Evolutionary conservation across 2,797 vertebrate species (phyloP).

Genomic region (Graptemys geographica): DNA sequence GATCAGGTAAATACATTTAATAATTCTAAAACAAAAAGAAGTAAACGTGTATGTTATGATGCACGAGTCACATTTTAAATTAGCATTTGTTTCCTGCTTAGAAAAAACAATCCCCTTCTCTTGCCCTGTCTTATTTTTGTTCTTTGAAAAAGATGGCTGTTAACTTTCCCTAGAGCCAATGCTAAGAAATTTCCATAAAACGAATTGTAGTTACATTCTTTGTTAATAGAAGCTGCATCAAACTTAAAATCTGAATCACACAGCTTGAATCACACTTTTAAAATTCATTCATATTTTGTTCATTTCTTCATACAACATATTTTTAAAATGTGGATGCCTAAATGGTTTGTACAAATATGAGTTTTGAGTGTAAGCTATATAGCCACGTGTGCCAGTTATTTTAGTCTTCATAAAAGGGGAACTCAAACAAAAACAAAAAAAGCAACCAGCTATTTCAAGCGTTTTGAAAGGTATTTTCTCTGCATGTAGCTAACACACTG

Average conservation of each 20-base stretch:
- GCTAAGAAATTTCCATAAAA: neutral
- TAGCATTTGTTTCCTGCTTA: neutral
- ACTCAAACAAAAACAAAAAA: neutral
- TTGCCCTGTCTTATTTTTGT: neutral
- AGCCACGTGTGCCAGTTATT: neutral
- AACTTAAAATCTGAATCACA: neutral
- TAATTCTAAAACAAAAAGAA: neutral
- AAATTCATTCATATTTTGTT: neutral
- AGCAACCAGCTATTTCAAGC: neutral
- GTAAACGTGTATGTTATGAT: accelerated
- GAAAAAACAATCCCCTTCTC: neutral
- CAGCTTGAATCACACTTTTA: neutral
- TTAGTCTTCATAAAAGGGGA: neutral
- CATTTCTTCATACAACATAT: neutral
- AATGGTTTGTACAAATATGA: neutral
- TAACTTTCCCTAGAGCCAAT: neutral
- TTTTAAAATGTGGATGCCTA: neutral
- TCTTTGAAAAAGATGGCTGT: neutral
- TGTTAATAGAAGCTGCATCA: neutral
- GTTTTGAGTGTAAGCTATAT: neutral
- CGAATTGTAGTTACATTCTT: neutral
- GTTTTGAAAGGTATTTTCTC: neutral
- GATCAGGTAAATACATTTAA: neutral
- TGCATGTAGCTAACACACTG: neutral
- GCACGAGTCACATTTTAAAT: neutral